Percentiles rank a stretch among this genome's conserved stretches.
These are phyloP conservation scores for Cheilinus undulatus DNA, from an alignment of 2,113 vertebrate species.

Conservation along the genomic window DNA sequence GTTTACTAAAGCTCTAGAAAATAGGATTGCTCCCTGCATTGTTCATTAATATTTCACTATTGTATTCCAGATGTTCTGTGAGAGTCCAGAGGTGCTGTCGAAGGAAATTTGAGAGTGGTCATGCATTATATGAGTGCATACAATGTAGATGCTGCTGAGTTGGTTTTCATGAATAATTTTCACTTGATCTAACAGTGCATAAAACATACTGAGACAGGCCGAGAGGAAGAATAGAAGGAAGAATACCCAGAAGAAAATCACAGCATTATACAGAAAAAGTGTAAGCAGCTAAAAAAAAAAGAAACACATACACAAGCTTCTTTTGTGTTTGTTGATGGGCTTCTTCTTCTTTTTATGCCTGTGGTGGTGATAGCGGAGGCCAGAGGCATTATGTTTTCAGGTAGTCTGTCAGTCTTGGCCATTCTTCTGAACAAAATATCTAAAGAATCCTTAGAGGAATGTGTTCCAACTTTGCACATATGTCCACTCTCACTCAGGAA, in stretches of 20 bases:
- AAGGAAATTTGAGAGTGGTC: constrained; percentile 25
- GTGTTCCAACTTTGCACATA: no score
- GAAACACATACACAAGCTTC: neutral
- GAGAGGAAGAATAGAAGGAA: constrained; percentile 11
- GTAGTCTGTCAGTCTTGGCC: no score
- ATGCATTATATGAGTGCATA: constrained; percentile 32
- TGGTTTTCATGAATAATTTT: constrained; percentile 63
- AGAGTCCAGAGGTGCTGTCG: constrained; percentile 33
- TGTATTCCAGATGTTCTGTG: constrained; percentile 7
- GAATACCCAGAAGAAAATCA: constrained; percentile 10
- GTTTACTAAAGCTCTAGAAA: neutral
- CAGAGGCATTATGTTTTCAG: no score
- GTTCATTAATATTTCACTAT: constrained; percentile 18
- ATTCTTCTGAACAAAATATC: no score
- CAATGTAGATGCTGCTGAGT: constrained; percentile 38
- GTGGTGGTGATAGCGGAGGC: no score
- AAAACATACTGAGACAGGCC: constrained; percentile 33
- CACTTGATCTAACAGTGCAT: constrained; percentile 36
- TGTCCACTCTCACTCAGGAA: no score
- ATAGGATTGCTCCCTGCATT: neutral
- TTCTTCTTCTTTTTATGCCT: neutral
- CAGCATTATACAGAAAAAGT: neutral
- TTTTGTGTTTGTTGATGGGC: constrained; percentile 16
- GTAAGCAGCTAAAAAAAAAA: neutral
- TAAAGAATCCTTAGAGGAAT: no score